phyloP scores from a whole-genome alignment of 2,888 invertebrate species.

The Brachycybe producta region DNA sequence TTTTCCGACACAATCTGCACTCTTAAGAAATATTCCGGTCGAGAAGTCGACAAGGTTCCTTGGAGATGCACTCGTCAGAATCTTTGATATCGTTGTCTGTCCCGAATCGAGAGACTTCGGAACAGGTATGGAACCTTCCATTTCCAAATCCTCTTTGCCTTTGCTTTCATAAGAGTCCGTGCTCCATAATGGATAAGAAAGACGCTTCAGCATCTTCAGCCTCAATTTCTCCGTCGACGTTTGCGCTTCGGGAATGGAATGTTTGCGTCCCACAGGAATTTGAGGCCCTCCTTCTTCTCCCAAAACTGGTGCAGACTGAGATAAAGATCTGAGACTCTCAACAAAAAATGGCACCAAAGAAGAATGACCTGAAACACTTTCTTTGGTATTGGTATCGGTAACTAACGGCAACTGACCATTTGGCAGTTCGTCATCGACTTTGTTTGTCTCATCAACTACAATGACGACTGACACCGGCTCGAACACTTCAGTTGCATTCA shows the following conservation, averaged over 20 bases:
- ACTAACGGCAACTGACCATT: too few relatives aligned
- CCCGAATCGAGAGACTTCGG: constrained; percentile 9
- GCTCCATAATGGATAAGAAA: constrained; percentile 83
- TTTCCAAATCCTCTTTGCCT: constrained; percentile 29
- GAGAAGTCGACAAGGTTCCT: constrained; percentile 93
- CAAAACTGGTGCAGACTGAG: background rate
- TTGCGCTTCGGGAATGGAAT: constrained; percentile 5
- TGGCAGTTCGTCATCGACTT: too few relatives aligned
- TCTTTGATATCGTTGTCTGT: constrained; percentile 17
- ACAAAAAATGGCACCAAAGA: background rate
- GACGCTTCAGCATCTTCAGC: constrained; percentile 73
- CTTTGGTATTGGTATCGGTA: too few relatives aligned
- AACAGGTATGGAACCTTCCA: constrained; percentile 44
- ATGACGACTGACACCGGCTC: too few relatives aligned
- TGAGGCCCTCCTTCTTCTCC: background rate
- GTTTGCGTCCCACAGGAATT: background rate
- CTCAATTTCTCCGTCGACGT: background rate
- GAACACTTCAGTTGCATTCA: too few relatives aligned
- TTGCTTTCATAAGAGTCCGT: constrained; percentile 58
- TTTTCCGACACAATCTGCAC: constrained; percentile 68
- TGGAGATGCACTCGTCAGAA: constrained; percentile 53
- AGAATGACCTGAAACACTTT: too few relatives aligned
- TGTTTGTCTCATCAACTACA: too few relatives aligned
- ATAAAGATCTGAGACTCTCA: background rate
- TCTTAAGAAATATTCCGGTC: constrained; percentile 76